Evolutionary conservation across 30 jellyfish, hydroid and myxozoan genomes (phyloP).

Genomic region (Euphysa ruthae): DNA sequence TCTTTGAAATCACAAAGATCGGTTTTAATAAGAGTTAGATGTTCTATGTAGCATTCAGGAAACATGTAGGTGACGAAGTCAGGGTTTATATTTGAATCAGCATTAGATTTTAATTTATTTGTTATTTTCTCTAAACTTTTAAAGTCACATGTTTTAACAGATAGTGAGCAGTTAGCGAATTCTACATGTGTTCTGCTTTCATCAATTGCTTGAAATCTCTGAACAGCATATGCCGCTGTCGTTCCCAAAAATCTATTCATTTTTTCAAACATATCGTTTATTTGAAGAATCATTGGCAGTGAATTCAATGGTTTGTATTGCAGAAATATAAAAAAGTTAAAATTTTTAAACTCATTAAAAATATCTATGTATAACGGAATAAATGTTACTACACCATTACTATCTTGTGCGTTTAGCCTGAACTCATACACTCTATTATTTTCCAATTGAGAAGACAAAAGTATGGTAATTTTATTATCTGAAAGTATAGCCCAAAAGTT

Average conservation of each 20-base stretch:
- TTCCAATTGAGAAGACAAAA: neutral
- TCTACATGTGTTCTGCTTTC: no score
- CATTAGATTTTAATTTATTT: neutral
- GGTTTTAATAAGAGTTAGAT: neutral
- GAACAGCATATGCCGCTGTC: slow-evolving; percentile 4
- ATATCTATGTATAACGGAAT: slow-evolving; percentile 13
- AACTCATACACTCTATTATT: neutral
- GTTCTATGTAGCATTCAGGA: slow-evolving; percentile 11
- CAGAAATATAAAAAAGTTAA: neutral
- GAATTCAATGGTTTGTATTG: neutral
- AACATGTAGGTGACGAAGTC: slow-evolving; percentile 5
- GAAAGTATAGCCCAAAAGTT: slow-evolving; percentile 1
- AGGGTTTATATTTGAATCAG: neutral
- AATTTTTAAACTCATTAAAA: neutral
- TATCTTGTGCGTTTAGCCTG: slow-evolving; percentile 15
- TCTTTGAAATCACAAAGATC: neutral
- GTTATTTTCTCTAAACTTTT: neutral
- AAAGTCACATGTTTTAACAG: neutral
- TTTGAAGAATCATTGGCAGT: neutral
- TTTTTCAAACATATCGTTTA: neutral
- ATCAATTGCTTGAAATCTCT: neutral
- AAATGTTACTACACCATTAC: neutral
- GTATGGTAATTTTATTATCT: neutral
- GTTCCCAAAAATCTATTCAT: neutral
- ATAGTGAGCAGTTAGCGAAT: neutral